Conservation (phyloP, 2,888 invertebrate species). For the Polyommatus icarus region DNA sequence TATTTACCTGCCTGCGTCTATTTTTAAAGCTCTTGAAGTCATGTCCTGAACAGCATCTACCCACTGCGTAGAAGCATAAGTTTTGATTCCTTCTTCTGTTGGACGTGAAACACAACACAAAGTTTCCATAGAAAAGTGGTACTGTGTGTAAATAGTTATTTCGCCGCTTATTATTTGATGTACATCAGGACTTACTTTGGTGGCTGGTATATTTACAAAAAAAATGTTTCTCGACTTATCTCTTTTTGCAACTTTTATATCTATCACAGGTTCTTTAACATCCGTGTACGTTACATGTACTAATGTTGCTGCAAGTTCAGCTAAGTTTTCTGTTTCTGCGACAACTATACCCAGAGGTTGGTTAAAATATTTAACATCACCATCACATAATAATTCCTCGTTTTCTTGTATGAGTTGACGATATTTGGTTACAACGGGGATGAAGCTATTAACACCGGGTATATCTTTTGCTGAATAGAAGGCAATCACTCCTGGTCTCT, state of each 20-base stretch:
- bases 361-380: conserved; percentile 52
- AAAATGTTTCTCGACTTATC: conserved; percentile 46
- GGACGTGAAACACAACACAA: conserved; percentile 80
- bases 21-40: conserved; percentile 70
- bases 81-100: conserved; percentile 82
- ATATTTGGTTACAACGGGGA: conserved; percentile 46
- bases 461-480: conserved; percentile 83
- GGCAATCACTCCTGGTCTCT: conserved; percentile 81
- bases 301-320: conserved; percentile 77
- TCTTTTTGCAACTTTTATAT: conserved; percentile 49
- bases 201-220: conserved; percentile 32
- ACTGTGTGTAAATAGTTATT: conserved; percentile 73
- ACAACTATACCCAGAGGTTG: conserved; percentile 72
- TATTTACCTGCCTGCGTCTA: conserved; percentile 71
- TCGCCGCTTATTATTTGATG: conserved; percentile 50
- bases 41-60: conserved; percentile 73
- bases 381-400: conserved; percentile 68
- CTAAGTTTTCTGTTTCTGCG: conserved; percentile 76
- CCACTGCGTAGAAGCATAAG: conserved; percentile 80
- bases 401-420: conserved; percentile 39
- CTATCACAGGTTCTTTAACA: conserved; percentile 54
- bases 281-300: conserved; percentile 77
- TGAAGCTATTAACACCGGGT: conserved; percentile 83
- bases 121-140: conserved; percentile 85
- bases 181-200: conserved; percentile 11